These are phyloP conservation scores for Caenorhabditis elegans DNA, from an alignment of 1,140 invertebrate species.

Conservation along the genomic window WBcel235 BX284606.5:5203001-5203500, in stretches of 20 bases:
- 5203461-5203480: not conserved
- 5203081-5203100: not conserved
- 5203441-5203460: conserved; percentile 1
- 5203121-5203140: not conserved
- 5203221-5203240: not conserved
- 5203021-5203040: not conserved
- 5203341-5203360: not conserved
- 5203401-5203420: not conserved
- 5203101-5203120: not conserved
- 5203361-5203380: not conserved
- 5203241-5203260: not conserved
- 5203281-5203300: not conserved
- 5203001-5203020: not conserved
- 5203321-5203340: not conserved
- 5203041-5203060: not conserved
- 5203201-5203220: not conserved
- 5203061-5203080: not conserved
- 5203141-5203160: not conserved
- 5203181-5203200: not conserved
- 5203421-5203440: not conserved
- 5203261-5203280: no score
- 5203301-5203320: not conserved
- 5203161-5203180: not conserved
- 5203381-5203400: not conserved
- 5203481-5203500: no score